Percentiles rank a stretch among this genome's conserved stretches.
Conservation (phyloP, 2,888 invertebrate genomes). For the Pheosia gnoma region DNA sequence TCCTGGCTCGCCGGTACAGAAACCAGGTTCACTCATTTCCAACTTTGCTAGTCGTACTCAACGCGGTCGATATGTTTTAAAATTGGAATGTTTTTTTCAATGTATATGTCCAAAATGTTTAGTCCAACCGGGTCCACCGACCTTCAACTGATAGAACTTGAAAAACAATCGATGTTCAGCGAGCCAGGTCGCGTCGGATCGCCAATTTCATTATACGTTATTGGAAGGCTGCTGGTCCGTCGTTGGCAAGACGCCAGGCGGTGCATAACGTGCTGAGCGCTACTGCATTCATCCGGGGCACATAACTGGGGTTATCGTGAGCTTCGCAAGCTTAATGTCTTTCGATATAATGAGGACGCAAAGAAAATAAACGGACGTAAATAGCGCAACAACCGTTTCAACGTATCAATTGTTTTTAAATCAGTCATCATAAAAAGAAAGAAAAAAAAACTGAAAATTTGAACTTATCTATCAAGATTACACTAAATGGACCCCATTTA, state of each 20-base stretch:
- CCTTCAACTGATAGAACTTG: constrained; percentile 11
- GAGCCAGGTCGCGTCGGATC: constrained; percentile 39
- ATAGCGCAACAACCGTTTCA: too few relatives aligned
- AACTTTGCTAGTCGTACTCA: too few relatives aligned
- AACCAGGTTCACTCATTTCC: too few relatives aligned
- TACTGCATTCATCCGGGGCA: constrained; percentile 14
- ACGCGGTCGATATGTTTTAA: too few relatives aligned
- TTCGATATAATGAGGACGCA: neutral
- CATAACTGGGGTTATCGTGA: neutral
- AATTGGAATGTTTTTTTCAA: too few relatives aligned
- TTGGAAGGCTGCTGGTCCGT: constrained; percentile 63
- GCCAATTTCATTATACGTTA: constrained; percentile 64
- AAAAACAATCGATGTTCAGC: constrained; percentile 28
- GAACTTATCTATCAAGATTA: too few relatives aligned
- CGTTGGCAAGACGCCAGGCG: constrained; percentile 57
- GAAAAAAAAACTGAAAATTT: too few relatives aligned
- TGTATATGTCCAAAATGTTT: too few relatives aligned
- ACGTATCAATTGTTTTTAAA: neutral
- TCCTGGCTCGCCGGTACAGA: too few relatives aligned
- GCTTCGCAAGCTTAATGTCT: neutral
- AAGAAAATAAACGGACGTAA: neutral
- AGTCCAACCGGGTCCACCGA: neutral
- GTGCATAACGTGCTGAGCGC: constrained; percentile 36
- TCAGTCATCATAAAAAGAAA: too few relatives aligned
- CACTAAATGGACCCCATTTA: too few relatives aligned